Evolutionary conservation across 2,113 vertebrate species (phyloP).

Genomic region (Esox niger): DNA sequence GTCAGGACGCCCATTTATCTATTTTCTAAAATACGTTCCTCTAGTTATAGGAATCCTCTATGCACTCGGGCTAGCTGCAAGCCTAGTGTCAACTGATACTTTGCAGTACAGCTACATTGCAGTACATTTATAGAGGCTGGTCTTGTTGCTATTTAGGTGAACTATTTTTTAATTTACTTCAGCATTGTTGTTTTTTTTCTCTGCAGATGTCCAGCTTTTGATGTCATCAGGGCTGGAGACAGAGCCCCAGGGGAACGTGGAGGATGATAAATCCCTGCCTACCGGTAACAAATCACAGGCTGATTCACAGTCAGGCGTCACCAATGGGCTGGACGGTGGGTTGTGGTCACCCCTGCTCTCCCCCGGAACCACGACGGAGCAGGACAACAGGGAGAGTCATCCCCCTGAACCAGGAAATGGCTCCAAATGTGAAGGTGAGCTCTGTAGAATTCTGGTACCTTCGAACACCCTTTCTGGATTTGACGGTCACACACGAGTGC

Average conservation of each 20-base stretch:
- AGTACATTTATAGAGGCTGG: neutral
- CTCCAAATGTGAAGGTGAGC: conserved; percentile 35
- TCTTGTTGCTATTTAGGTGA: neutral
- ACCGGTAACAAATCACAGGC: conserved; percentile 48
- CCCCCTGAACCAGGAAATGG: conserved; percentile 18
- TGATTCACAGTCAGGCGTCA: conserved; percentile 52
- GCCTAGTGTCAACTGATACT: too few species aligned
- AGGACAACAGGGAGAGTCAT: conserved; percentile 36
- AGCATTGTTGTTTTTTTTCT: neutral
- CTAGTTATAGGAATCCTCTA: too few species aligned
- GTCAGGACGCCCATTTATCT: too few species aligned
- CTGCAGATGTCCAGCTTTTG: conserved; percentile 82
- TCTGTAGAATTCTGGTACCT: neutral
- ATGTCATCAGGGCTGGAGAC: conserved; percentile 72
- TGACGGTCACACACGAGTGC: too few species aligned
- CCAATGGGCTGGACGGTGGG: conserved; percentile 45
- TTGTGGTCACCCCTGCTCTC: conserved; percentile 39
- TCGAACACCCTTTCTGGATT: too few species aligned
- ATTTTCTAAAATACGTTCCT: too few species aligned
- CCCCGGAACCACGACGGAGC: conserved; percentile 21
- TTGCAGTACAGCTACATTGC: too few species aligned
- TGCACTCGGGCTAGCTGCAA: too few species aligned
- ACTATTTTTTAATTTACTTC: too few species aligned
- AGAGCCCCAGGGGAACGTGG: conserved; percentile 52
- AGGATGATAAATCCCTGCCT: conserved; percentile 57